Evolutionary conservation across 2,797 vertebrate genomes (phyloP).

Genomic region (Malurus leucopterus): DNA sequence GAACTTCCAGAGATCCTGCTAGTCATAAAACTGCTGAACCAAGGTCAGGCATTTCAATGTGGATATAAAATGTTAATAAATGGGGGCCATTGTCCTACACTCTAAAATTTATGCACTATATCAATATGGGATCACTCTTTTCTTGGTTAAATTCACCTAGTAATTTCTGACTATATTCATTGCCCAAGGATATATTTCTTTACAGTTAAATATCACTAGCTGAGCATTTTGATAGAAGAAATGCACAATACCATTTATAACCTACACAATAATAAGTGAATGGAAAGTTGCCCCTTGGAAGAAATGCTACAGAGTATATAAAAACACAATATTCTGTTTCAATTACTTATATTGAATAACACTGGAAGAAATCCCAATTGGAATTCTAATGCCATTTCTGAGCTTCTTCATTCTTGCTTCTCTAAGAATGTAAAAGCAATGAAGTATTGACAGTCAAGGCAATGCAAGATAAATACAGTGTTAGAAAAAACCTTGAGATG

Average conservation of each 20-base stretch:
- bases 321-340: background rate
- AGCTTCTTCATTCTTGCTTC: background rate
- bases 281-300: background rate
- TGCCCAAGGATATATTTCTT: slow-evolving; percentile 59
- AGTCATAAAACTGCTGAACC: slow-evolving; percentile 64
- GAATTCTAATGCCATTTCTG: slow-evolving; percentile 5
- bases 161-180: slow-evolving; percentile 59
- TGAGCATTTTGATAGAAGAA: slow-evolving; percentile 61
- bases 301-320: background rate
- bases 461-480: background rate
- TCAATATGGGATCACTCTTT: slow-evolving; percentile 7
- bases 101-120: slow-evolving; percentile 37
- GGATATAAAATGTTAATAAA: slow-evolving; percentile 56
- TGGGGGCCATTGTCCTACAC: slow-evolving; percentile 26
- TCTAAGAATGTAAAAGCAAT: background rate
- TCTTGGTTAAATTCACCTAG: slow-evolving; percentile 44
- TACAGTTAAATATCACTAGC: slow-evolving; percentile 57
- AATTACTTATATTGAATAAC: slow-evolving; percentile 14
- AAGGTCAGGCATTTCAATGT: slow-evolving; percentile 48
- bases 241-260: slow-evolving; percentile 49
- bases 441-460: background rate
- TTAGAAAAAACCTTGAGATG: background rate
- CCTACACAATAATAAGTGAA: background rate
- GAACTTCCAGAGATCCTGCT: slow-evolving; percentile 31
- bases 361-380: background rate